phyloP scores from a whole-genome alignment of 2,797 vertebrate genomes.

The Tarsius wallacei region DNA sequence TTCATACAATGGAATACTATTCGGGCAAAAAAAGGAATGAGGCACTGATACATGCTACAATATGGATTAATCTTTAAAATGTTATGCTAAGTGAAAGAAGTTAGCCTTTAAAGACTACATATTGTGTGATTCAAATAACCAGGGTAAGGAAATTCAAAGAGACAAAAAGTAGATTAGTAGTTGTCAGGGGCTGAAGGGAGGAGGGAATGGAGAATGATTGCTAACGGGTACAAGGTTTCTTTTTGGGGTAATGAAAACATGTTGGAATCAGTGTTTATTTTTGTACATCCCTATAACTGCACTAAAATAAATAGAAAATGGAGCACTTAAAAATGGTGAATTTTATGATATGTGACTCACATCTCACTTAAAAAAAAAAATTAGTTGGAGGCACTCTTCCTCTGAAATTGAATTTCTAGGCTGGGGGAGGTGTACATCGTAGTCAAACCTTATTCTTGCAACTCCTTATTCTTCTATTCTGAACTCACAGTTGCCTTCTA shows the following conservation, averaged over 20 bases:
- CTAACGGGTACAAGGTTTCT: not conserved
- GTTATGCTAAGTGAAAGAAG: not conserved
- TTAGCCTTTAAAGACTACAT: not conserved
- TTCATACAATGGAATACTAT: not conserved
- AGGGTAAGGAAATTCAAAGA: not conserved
- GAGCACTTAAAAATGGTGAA: not conserved
- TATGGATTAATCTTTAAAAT: not conserved
- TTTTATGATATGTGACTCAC: not conserved
- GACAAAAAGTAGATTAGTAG: not conserved
- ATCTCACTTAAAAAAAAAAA: not conserved
- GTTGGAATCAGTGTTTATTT: not conserved
- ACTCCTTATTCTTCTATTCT: not conserved
- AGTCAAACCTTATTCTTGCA: not conserved
- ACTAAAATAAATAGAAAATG: not conserved
- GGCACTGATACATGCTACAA: no score
- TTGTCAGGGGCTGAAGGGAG: not conserved
- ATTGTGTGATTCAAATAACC: not conserved
- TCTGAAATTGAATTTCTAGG: not conserved
- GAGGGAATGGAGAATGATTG: not conserved
- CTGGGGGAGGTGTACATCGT: not conserved
- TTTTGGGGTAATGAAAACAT: not conserved
- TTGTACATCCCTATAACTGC: not conserved
- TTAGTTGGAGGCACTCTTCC: not conserved
- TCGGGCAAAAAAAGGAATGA: not conserved
- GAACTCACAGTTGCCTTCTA: not conserved